Conservation (phyloP, 2,113 vertebrate species). For the Sitta europaea region DNA sequence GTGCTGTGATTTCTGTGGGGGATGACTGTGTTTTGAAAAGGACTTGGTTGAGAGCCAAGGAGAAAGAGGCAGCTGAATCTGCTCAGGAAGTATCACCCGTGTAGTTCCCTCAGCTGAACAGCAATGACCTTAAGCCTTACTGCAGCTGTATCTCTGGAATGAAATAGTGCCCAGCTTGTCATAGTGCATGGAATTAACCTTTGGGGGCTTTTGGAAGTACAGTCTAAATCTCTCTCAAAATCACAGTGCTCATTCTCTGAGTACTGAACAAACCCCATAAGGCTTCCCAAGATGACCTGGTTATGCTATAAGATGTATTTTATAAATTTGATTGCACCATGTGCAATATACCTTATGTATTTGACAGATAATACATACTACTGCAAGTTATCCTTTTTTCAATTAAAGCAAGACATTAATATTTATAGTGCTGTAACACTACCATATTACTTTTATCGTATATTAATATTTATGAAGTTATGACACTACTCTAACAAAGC, state of each 20-base stretch:
- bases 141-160: neutral
- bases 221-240: neutral
- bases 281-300: neutral
- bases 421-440: neutral
- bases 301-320: neutral
- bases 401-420: neutral
- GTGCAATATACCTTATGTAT: neutral
- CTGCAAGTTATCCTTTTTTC: neutral
- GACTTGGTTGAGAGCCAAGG: neutral
- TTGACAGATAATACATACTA: neutral
- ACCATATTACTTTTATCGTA: neutral
- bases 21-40: neutral
- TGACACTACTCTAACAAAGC: neutral
- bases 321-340: neutral
- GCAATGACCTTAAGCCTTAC: neutral
- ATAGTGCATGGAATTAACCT: neutral
- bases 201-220: neutral
- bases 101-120: neutral
- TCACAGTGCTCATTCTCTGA: neutral
- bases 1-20: neutral
- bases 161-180: neutral
- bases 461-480: neutral
- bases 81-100: neutral
- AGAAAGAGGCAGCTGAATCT: neutral
- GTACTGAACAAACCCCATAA: neutral